phyloP scores from a whole-genome alignment of 2,113 vertebrate genomes.

The Regulus satrapa region DNA sequence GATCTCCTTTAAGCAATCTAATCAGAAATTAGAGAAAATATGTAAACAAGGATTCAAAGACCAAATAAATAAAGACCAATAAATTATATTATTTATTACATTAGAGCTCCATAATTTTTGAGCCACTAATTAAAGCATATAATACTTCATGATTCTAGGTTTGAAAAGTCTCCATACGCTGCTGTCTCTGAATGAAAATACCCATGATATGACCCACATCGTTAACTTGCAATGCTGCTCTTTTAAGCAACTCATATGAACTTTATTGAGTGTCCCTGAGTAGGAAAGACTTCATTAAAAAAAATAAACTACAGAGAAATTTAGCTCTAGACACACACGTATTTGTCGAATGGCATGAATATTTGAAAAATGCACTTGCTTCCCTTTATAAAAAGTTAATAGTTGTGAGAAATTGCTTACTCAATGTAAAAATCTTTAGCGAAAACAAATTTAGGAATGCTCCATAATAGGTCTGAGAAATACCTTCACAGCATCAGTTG shows the following conservation, averaged over 20 bases:
- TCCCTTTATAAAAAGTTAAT: slow-evolving; percentile 38
- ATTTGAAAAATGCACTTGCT: neutral
- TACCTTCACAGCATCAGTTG: neutral
- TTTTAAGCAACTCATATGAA: neutral
- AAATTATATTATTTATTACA: neutral
- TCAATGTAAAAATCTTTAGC: neutral
- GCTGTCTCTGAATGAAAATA: neutral
- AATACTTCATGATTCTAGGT: neutral
- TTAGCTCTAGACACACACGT: neutral
- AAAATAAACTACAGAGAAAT: neutral
- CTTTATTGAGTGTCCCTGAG: neutral
- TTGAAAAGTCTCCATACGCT: neutral
- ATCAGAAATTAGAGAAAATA: neutral
- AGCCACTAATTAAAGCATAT: neutral
- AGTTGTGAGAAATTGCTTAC: slow-evolving; percentile 8
- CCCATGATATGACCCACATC: neutral
- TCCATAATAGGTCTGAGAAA: neutral
- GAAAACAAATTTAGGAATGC: neutral
- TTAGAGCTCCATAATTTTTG: neutral
- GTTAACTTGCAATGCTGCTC: neutral
- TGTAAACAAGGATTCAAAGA: neutral
- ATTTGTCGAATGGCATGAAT: neutral
- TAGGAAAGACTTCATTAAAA: neutral
- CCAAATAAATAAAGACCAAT: too few relatives aligned
- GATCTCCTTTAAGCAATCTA: neutral